phyloP scores from a whole-genome alignment of 1,140 invertebrate genomes.

The Matsumurasca onukii region DNA sequence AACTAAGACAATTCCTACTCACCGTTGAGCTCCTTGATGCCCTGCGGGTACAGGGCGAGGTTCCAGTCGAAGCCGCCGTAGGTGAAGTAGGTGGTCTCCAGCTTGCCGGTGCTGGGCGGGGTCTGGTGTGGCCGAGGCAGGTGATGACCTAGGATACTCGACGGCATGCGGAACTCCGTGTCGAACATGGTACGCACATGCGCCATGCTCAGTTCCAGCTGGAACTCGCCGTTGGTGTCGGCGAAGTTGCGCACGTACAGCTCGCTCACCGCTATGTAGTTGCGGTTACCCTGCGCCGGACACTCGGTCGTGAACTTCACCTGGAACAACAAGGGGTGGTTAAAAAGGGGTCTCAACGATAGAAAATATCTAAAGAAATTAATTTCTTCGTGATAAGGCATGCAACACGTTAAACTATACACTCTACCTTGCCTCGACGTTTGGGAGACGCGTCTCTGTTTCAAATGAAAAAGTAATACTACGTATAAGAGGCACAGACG shows the following conservation, averaged over 20 bases:
- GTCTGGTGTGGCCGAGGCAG: conserved; percentile 33
- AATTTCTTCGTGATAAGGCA: no score
- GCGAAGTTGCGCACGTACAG: conserved; percentile 75
- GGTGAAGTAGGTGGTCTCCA: conserved; percentile 71
- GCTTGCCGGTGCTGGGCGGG: conserved; percentile 45
- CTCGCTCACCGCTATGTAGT: conserved; percentile 77
- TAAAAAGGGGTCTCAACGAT: no score
- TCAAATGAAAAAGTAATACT: no score
- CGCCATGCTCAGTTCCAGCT: conserved; percentile 76
- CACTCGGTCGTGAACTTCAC: conserved; percentile 75
- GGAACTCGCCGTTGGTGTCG: conserved; percentile 81
- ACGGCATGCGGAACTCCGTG: conserved; percentile 63
- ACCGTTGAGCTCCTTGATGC: conserved; percentile 54
- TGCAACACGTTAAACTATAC: no score
- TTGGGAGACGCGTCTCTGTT: no score
- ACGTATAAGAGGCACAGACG: not conserved
- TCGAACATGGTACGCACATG: conserved; percentile 77
- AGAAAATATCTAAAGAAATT: no score
- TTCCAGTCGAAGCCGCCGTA: conserved; percentile 88
- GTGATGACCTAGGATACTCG: conserved; percentile 43
- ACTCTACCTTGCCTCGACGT: no score
- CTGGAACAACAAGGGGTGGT: conserved; percentile 39
- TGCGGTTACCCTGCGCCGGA: conserved; percentile 74
- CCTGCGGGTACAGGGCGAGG: conserved; percentile 68
- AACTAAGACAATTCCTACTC: no score